These are phyloP conservation scores for Dasyurus viverrinus DNA, from an alignment of 2,113 vertebrate species.

Conservation along the genomic window DNA sequence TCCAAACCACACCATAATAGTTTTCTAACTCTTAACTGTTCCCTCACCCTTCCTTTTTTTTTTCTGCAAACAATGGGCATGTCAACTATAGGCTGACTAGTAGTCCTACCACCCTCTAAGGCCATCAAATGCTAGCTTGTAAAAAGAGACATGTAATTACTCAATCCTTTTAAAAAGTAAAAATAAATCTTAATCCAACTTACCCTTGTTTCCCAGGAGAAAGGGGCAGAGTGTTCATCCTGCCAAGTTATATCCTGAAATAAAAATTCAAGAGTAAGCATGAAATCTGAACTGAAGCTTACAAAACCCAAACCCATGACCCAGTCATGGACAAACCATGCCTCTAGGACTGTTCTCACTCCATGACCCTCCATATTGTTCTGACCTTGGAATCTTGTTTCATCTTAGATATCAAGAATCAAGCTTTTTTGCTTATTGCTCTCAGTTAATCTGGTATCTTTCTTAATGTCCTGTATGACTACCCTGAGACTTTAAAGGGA, in stretches of 20 bases:
- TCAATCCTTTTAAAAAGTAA: conserved; percentile 3
- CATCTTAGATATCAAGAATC: neutral
- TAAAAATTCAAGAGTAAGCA: conserved; percentile 77
- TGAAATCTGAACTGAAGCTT: conserved; percentile 58
- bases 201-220: conserved; percentile 99
- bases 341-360: neutral
- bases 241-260: conserved; percentile 98
- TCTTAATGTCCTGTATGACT: neutral
- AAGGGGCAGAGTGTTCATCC: conserved; percentile 97
- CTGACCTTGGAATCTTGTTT: neutral
- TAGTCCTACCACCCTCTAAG: neutral
- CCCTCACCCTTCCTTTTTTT: neutral
- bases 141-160: neutral
- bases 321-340: neutral
- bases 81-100: neutral
- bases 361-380: neutral
- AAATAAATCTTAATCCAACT: conserved; percentile 66
- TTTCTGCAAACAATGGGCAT: neutral
- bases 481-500: neutral
- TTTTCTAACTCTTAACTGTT: neutral
- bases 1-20: neutral
- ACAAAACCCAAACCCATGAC: conserved; percentile 12
- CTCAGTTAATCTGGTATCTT: neutral
- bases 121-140: neutral
- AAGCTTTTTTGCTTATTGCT: neutral